Conservation (phyloP, 2,888 invertebrate genomes). For the Sepiola atlantica region DNA sequence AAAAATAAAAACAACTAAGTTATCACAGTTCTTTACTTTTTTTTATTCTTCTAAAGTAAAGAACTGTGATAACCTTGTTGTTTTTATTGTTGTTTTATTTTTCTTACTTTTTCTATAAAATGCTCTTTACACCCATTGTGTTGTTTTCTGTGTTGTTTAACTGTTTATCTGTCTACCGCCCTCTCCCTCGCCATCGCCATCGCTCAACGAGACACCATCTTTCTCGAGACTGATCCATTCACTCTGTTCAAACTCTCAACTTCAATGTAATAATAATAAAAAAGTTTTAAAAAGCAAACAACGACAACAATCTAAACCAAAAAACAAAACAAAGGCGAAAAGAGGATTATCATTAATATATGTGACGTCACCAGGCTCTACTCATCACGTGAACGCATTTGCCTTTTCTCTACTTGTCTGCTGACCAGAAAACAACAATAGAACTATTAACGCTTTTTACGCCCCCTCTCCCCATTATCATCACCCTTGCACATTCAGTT, state of each 20-base stretch:
- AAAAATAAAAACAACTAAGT: no score
- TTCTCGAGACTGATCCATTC: not conserved
- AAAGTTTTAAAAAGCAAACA: not conserved
- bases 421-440: not conserved
- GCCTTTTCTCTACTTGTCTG: not conserved
- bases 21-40: no score
- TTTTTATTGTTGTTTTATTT: no score
- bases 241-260: not conserved
- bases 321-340: not conserved
- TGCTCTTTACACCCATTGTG: no score
- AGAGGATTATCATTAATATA: not conserved
- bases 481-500: no score
- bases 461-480: not conserved
- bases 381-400: slow-evolving; percentile 19
- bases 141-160: no score
- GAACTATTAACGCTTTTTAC: not conserved
- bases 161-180: no score
- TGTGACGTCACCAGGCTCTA: not conserved
- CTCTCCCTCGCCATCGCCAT: no score
- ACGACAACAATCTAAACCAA: not conserved
- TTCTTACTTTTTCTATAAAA: no score
- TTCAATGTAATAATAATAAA: not conserved
- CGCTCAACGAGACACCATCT: not conserved
- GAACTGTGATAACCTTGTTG: no score
- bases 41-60: no score